Evolutionary conservation across 2,888 invertebrate species (phyloP), one percentile per base, ranked within the genome.

Genomic region (Stegophylla sp.): DNA sequence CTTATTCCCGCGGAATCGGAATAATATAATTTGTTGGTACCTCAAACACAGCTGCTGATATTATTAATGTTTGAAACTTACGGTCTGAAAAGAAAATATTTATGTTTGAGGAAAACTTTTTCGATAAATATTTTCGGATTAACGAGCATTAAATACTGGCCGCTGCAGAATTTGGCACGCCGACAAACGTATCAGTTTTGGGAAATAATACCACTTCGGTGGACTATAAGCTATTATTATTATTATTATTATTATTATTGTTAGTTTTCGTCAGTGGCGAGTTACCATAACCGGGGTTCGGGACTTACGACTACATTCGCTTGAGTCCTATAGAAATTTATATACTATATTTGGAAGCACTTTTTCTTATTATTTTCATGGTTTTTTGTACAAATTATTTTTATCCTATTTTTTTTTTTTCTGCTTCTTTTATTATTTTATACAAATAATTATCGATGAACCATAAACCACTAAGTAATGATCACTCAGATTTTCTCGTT

Each of bases 41-140:
- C 71, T 79, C 79, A 79, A 34, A 71, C 34, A 79, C 79, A 79
- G 79, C 69, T 51, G 71, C 41, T 63, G 34, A 48, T 61, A 45
- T 79, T 79, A 79, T 79, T 69, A 79, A 79, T 79, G 67, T 34
- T 48, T 66, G 26, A 53, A 75, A 75, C 71, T 79, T 79, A 48
- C 26, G 41, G 63, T 63, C 48, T 26, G 12, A 23, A 75, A 66
- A 13, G 51, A 26, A 66, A 75, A 66, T 66, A 53, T 66, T 53
- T 43, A 43, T 53, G 17, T 64, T 53, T 4, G 15, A 66, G 15
- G n/a, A 23, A 66, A 75, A 75, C 41, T 75, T 75, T 66, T 66
- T 66, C 75, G 53, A 75, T 75, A 75, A 75, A 75, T 75, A 79
- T 79, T 71, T 79, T n/a, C n/a, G 61, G 28, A 79, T 69, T 51